Percentiles rank a stretch among this genome's conserved stretches.
phyloP scores from a whole-genome alignment of 2,113 vertebrate species.

The Notothenia coriiceps region DNA sequence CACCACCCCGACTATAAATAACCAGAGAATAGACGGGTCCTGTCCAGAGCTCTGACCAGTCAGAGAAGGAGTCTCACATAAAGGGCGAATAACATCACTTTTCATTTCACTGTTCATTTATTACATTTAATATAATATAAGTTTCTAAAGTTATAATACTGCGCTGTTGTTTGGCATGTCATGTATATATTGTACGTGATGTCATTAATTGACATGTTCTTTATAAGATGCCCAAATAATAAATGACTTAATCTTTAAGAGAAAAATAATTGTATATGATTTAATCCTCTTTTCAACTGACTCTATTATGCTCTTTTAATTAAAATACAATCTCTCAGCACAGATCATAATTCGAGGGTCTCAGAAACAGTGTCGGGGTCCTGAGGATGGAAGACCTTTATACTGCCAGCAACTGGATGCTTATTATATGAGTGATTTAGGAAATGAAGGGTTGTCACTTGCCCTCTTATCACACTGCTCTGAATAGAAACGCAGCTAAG shows the following conservation, averaged over 20 bases:
- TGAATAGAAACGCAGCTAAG: neutral
- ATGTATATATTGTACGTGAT: no score
- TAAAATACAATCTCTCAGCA: no score
- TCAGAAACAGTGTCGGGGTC: neutral
- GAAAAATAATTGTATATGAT: no score
- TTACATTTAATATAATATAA: neutral
- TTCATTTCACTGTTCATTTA: neutral
- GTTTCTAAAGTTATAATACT: neutral
- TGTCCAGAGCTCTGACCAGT: no score
- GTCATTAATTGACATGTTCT: neutral
- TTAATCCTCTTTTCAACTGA: no score
- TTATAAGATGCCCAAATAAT: neutral
- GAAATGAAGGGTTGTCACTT: neutral
- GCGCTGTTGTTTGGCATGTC: neutral
- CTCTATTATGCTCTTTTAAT: neutral
- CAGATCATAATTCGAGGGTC: neutral
- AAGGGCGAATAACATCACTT: neutral
- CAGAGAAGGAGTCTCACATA: neutral
- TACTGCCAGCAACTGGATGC: neutral
- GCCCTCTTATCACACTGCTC: neutral
- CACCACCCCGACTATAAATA: constrained; percentile 53
- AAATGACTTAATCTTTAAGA: no score
- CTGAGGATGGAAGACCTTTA: neutral
- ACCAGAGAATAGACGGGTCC: constrained; percentile 48
- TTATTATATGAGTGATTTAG: neutral